A percentile compares a stretch with the other conserved stretches of the same genome.
Evolutionary conservation across 53 echinoderm and acorn worm genomes (phyloP).

Genomic region (Paelopatides confundens): DNA sequence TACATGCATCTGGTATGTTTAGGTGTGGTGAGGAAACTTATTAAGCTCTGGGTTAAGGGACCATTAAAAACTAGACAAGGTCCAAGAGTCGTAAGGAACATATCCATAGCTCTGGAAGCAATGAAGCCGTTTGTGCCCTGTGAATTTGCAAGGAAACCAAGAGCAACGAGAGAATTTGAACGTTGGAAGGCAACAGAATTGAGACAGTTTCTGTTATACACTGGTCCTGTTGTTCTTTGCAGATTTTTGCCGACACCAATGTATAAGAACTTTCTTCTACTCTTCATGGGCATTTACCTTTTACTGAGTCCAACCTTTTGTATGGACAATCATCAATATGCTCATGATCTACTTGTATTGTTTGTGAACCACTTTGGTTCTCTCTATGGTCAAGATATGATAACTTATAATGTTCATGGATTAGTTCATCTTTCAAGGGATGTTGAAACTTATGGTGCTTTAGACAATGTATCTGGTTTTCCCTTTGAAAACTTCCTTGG

Average conservation of each 20-base stretch:
- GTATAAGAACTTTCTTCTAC: conserved; percentile 62
- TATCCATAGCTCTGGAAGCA: neutral
- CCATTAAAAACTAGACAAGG: conserved; percentile 27
- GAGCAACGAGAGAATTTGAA: conserved; percentile 53
- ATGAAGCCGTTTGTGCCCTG: neutral
- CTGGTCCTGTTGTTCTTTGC: conserved; percentile 56
- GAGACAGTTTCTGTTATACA: conserved; percentile 70
- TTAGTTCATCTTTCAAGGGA: conserved; percentile 15
- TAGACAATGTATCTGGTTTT: conserved; percentile 51
- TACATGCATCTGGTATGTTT: conserved; percentile 74
- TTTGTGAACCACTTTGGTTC: conserved; percentile 66
- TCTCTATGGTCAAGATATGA: conserved; percentile 62
- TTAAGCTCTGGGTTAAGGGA: conserved; percentile 71
- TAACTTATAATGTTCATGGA: conserved; percentile 43
- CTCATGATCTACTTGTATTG: conserved; percentile 51
- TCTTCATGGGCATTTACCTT: conserved; percentile 55
- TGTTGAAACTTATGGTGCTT: neutral
- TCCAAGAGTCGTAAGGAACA: neutral
- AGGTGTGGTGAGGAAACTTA: conserved; percentile 58
- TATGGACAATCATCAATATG: conserved; percentile 48
- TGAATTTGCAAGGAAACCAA: conserved; percentile 59
- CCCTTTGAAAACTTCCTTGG: conserved; percentile 27
- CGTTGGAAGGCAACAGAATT: conserved; percentile 80
- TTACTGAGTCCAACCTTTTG: conserved; percentile 52
- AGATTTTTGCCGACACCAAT: conserved; percentile 1